A percentile compares a stretch with the other conserved stretches of the same genome.
Evolutionary conservation across 2,797 vertebrate species (phyloP).

Genomic region (Spheniscus humboldti): DNA sequence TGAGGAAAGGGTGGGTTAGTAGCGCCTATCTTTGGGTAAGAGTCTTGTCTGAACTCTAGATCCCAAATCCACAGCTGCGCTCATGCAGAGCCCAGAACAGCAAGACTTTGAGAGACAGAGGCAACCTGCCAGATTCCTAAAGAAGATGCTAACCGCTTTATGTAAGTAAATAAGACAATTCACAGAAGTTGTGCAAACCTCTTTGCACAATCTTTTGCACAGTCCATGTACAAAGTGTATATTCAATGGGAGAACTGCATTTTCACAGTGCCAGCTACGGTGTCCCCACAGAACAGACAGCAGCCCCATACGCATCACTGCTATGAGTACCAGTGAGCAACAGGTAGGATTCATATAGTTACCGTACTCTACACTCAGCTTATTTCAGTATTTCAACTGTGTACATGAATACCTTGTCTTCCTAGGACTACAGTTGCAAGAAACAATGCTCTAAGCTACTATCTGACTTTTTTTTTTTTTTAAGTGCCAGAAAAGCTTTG

Average conservation of each 20-base stretch:
- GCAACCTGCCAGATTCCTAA: neutral
- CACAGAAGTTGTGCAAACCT: neutral
- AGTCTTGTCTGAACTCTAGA: neutral
- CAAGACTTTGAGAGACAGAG: neutral
- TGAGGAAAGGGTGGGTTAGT: neutral
- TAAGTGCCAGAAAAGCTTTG: neutral
- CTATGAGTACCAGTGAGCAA: neutral
- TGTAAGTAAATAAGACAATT: neutral
- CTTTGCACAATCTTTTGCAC: neutral
- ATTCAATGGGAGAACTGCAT: neutral
- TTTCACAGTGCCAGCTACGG: neutral
- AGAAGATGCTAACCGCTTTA: neutral
- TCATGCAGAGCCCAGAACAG: neutral
- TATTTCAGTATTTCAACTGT: neutral
- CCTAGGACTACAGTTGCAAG: neutral
- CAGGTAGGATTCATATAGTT: neutral
- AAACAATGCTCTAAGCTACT: neutral
- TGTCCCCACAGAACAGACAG: neutral
- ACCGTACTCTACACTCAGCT: fast-evolving
- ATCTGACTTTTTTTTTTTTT: neutral
- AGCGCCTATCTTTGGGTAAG: neutral
- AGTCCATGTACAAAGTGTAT: neutral
- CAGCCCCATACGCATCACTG: neutral
- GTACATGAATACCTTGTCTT: neutral
- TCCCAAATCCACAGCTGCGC: neutral